Percentiles rank a stretch among this genome's conserved stretches.
phyloP scores from a whole-genome alignment of 2,888 invertebrate species.

The Apamea crenata region DNA sequence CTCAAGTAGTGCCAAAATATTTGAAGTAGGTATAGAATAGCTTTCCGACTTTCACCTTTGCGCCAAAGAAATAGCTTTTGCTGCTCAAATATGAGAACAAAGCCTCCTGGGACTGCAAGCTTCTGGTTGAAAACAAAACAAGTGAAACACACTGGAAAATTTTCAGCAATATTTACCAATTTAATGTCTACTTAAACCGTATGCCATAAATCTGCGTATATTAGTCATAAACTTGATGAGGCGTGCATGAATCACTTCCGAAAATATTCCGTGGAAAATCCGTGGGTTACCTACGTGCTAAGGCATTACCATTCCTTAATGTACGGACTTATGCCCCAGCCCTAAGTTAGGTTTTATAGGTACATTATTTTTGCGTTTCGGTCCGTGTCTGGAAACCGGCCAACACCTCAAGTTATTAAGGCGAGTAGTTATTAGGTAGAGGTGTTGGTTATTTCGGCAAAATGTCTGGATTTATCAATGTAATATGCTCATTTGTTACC shows the following conservation, averaged over 20 bases:
- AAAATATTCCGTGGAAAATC: slow-evolving; percentile 41
- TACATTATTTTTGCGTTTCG: slow-evolving; percentile 31
- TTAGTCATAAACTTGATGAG: slow-evolving; percentile 34
- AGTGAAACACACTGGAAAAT: not conserved
- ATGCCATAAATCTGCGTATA: slow-evolving; percentile 8
- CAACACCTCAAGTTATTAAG: slow-evolving; percentile 28
- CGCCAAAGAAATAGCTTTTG: not conserved
- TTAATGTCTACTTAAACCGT: slow-evolving; percentile 14
- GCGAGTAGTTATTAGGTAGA: not conserved
- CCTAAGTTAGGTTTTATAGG: slow-evolving; percentile 5
- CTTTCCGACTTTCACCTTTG: not conserved
- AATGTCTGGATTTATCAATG: not conserved
- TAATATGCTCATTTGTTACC: not conserved
- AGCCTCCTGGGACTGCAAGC: too few relatives aligned
- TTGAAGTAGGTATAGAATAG: not conserved
- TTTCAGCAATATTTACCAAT: not conserved
- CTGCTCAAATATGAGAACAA: not conserved
- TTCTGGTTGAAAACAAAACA: not conserved
- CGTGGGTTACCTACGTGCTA: slow-evolving; percentile 6
- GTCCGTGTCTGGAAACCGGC: slow-evolving; percentile 8
- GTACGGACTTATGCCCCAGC: not conserved
- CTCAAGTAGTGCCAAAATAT: slow-evolving; percentile 1
- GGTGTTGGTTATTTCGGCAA: not conserved
- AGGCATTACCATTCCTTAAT: slow-evolving; percentile 12
- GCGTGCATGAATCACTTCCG: slow-evolving; percentile 43